These are phyloP conservation scores for Eubasilissa splendida DNA, from an alignment of 2,888 invertebrate genomes.

Conservation along the genomic window DNA sequence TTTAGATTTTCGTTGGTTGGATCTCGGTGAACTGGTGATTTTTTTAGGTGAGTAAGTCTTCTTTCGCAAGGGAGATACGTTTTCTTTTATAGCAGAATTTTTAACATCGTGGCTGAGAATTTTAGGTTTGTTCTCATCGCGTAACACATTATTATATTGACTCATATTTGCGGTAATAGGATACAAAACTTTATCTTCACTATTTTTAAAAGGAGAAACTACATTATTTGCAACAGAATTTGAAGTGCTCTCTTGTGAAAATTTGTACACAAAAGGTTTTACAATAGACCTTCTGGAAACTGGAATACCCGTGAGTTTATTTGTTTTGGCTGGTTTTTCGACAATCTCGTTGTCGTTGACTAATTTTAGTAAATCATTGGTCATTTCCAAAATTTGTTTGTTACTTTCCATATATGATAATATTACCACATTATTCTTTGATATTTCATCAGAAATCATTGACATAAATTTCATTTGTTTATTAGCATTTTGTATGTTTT, in stretches of 20 bases:
- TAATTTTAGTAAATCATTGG: conserved; percentile 24
- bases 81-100: conserved; percentile 23
- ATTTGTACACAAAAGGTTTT: not conserved
- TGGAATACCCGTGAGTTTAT: conserved; percentile 24
- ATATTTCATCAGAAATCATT: conserved; percentile 19
- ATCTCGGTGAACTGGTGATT: conserved; percentile 8
- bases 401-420: conserved; percentile 26
- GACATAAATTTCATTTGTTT: conserved; percentile 12
- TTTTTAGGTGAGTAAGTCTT: not conserved
- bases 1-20: conserved; percentile 2
- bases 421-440: conserved; percentile 23
- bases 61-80: conserved; percentile 27
- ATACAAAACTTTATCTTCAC: not conserved
- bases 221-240: not conserved
- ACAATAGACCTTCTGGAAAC: not conserved
- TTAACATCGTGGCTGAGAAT: not conserved
- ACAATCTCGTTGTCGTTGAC: not conserved
- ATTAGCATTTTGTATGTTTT: conserved; percentile 18
- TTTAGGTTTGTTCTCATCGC: not conserved
- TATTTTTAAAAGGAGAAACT: not conserved
- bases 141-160: not conserved
- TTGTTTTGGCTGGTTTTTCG: conserved; percentile 12
- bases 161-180: not conserved
- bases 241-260: not conserved
- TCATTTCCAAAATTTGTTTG: conserved; percentile 35